Conservation (phyloP, 2,888 invertebrate genomes). For the Tetropium fuscum region DNA sequence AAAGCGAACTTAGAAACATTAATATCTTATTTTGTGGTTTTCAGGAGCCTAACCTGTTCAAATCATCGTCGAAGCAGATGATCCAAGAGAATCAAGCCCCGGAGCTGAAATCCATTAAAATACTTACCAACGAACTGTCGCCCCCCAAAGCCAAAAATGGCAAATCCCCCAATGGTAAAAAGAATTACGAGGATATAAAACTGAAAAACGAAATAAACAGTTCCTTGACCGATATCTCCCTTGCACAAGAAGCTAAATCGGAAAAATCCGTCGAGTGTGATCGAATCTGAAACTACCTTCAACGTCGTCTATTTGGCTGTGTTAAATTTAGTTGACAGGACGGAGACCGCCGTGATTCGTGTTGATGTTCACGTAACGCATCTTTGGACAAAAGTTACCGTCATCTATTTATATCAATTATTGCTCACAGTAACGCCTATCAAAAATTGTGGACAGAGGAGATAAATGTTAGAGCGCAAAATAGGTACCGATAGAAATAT, state of each 20-base stretch:
- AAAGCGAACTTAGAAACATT: too few species aligned
- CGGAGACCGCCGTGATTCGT: too few species aligned
- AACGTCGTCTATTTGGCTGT: conserved; percentile 8
- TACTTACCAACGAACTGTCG: conserved; percentile 35
- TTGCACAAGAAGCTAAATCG: neutral
- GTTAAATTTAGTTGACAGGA: neutral
- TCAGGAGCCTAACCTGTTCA: conserved; percentile 38
- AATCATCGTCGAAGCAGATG: conserved; percentile 40
- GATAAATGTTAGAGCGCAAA: too few species aligned
- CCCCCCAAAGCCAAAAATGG: neutral
- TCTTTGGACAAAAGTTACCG: too few species aligned
- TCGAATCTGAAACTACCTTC: neutral
- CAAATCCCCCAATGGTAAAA: neutral
- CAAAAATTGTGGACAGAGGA: too few species aligned
- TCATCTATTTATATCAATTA: neutral
- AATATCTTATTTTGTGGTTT: conserved; percentile 28
- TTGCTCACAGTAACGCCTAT: too few species aligned
- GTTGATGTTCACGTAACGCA: too few species aligned
- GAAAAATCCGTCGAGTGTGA: neutral
- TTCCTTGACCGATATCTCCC: neutral
- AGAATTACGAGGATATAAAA: neutral
- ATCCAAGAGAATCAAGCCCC: conserved; percentile 34
- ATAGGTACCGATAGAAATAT: too few species aligned
- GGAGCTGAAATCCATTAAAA: conserved; percentile 42
- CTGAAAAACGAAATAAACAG: conserved; percentile 2